These are phyloP conservation scores for Actinostola sp. DNA, from an alignment of 92 coral and sea anemone species.

Conservation along the genomic window DNA sequence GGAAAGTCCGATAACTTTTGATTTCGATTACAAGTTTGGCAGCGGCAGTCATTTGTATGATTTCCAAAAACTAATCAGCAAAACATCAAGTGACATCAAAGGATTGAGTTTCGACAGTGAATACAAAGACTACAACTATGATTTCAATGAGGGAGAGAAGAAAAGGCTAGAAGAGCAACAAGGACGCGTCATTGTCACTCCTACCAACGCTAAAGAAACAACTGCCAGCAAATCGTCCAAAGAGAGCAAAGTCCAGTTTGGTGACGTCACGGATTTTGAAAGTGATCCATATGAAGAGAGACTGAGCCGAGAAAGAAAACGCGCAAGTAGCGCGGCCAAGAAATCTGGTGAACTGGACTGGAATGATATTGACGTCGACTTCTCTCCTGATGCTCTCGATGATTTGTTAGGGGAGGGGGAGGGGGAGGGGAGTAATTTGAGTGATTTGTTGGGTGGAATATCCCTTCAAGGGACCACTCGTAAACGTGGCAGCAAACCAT, in stretches of 20 bases:
- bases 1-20: constrained; percentile 74
- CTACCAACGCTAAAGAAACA: constrained; percentile 15
- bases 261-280: constrained; percentile 63
- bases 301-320: constrained; percentile 22
- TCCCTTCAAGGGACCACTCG: constrained; percentile 5
- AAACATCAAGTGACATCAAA: constrained; percentile 73
- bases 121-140: constrained; percentile 61
- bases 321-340: constrained; percentile 21
- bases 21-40: constrained; percentile 71
- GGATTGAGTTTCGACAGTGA: constrained; percentile 61
- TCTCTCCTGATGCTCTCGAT: constrained; percentile 33
- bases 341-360: constrained; percentile 45
- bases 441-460: constrained; percentile 7
- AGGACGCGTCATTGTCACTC: constrained; percentile 22
- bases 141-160: constrained; percentile 41
- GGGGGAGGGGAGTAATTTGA: constrained; percentile 21
- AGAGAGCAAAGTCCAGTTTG: constrained; percentile 53
- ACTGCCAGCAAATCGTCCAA: background rate
- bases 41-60: constrained; percentile 72
- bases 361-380: constrained; percentile 61
- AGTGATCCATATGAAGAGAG: constrained; percentile 25
- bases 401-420: constrained; percentile 3
- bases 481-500: background rate
- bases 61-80: constrained; percentile 68
- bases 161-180: constrained; percentile 13